These are phyloP conservation scores for Argyresthia goedartella DNA, from an alignment of 2,888 invertebrate genomes.

Conservation along the genomic window DNA sequence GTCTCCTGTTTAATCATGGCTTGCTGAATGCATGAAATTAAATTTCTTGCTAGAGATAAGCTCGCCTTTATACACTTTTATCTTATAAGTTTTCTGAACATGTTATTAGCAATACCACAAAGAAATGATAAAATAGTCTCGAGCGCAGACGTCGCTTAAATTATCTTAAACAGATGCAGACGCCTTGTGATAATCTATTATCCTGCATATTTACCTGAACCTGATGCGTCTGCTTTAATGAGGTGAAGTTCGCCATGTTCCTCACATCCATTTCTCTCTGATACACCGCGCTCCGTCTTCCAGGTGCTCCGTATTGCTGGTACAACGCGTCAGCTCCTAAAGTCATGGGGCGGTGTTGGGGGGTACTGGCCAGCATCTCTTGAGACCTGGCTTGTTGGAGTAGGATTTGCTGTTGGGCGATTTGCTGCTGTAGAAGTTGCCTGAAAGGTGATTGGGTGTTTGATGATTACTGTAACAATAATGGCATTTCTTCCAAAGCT, in stretches of 20 bases:
- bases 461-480: not conserved
- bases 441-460: slow-evolving; percentile 31
- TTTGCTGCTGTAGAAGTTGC: slow-evolving; percentile 59
- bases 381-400: slow-evolving; percentile 68
- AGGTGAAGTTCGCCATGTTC: slow-evolving; percentile 60
- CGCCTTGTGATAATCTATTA: too few species aligned
- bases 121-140: too few species aligned
- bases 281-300: slow-evolving; percentile 52
- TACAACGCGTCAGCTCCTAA: slow-evolving; percentile 60
- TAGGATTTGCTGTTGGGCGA: slow-evolving; percentile 61
- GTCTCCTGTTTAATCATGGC: too few species aligned
- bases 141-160: too few species aligned
- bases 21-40: too few species aligned
- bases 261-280: slow-evolving; percentile 56
- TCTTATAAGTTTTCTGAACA: too few species aligned
- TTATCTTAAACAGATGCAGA: too few species aligned
- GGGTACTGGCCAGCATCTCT: slow-evolving; percentile 63
- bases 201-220: too few species aligned
- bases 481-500: not conserved
- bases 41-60: too few species aligned
- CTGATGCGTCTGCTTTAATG: slow-evolving; percentile 28
- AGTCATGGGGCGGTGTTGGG: slow-evolving; percentile 37
- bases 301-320: slow-evolving; percentile 60
- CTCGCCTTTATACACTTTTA: too few species aligned
- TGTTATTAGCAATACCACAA: too few species aligned